phyloP scores from a whole-genome alignment of 2,888 invertebrate genomes.

The Hoplodrina ambigua region DNA sequence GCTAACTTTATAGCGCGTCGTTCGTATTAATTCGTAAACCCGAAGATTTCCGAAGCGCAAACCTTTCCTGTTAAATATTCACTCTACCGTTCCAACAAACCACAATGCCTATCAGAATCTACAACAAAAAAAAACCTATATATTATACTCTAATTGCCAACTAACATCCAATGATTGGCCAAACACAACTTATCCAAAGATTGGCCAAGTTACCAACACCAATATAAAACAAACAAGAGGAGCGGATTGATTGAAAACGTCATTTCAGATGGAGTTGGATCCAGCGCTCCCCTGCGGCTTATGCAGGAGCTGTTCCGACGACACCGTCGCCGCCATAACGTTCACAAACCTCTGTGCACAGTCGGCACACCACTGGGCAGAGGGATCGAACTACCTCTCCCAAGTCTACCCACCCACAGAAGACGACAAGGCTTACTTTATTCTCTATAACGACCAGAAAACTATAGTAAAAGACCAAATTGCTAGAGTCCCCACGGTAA shows the following conservation, averaged over 20 bases:
- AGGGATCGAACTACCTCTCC: slow-evolving; percentile 66
- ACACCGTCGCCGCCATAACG: slow-evolving; percentile 70
- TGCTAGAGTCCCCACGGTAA: slow-evolving; percentile 47
- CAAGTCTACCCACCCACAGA: slow-evolving; percentile 59
- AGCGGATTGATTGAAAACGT: slow-evolving; percentile 82
- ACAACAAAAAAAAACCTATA: background rate
- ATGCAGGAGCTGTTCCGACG: slow-evolving; percentile 77
- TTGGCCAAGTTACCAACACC: slow-evolving; percentile 46
- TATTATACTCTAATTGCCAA: background rate
- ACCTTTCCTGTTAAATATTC: too few species aligned
- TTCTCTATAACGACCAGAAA: slow-evolving; percentile 69
- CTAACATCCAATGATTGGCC: slow-evolving; percentile 3
- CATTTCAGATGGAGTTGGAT: slow-evolving; percentile 84
- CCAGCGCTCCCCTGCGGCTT: slow-evolving; percentile 75
- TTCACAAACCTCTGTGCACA: slow-evolving; percentile 75
- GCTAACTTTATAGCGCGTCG: too few species aligned
- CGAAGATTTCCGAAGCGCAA: too few species aligned
- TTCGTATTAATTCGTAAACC: too few species aligned
- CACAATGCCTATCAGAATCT: slow-evolving; percentile 3
- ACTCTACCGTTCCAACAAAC: background rate
- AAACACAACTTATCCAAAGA: slow-evolving; percentile 39
- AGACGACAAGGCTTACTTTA: slow-evolving; percentile 72
- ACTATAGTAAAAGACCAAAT: slow-evolving; percentile 68
- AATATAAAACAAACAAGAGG: slow-evolving; percentile 59
- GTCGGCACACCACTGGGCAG: slow-evolving; percentile 75